A percentile compares a stretch with the other conserved stretches of the same genome.
Evolutionary conservation across 64 coral and sea anemone genomes (phyloP).

Genomic region (Platygyra sinensis): DNA sequence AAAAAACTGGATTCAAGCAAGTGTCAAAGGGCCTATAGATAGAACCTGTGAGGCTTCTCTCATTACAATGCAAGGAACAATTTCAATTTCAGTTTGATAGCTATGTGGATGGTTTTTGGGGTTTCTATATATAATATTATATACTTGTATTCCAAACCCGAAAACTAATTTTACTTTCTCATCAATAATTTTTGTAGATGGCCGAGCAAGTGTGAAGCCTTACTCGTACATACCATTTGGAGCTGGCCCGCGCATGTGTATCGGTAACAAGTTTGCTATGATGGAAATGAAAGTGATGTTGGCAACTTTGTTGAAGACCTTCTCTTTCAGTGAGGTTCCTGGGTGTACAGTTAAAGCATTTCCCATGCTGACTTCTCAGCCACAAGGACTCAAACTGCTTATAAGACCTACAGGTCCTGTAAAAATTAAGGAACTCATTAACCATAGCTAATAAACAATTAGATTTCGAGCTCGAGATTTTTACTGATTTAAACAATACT

Average conservation of each 20-base stretch:
- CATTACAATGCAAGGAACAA: too few relatives aligned
- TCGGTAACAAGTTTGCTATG: slow-evolving; percentile 52
- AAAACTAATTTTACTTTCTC: background rate
- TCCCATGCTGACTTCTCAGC: background rate
- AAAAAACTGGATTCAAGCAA: too few relatives aligned
- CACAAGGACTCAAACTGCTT: background rate
- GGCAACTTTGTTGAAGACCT: slow-evolving; percentile 14
- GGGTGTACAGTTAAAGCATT: background rate
- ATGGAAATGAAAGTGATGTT: slow-evolving; percentile 32
- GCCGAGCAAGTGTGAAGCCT: background rate
- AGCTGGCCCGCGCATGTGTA: slow-evolving; percentile 46
- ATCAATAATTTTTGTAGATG: background rate
- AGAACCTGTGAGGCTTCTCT: too few relatives aligned
- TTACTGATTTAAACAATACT: too few relatives aligned
- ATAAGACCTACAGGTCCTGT: background rate
- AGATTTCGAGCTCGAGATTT: too few relatives aligned
- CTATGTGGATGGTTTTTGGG: too few relatives aligned
- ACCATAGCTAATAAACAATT: too few relatives aligned
- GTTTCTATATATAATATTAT: too few relatives aligned
- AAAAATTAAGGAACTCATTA: background rate
- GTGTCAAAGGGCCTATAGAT: too few relatives aligned
- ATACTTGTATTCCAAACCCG: too few relatives aligned
- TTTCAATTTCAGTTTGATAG: too few relatives aligned
- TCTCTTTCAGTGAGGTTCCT: slow-evolving; percentile 10
- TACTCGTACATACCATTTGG: slow-evolving; percentile 39